phyloP scores from a whole-genome alignment of 2,888 invertebrate species.

The Athalia cordata region DNA sequence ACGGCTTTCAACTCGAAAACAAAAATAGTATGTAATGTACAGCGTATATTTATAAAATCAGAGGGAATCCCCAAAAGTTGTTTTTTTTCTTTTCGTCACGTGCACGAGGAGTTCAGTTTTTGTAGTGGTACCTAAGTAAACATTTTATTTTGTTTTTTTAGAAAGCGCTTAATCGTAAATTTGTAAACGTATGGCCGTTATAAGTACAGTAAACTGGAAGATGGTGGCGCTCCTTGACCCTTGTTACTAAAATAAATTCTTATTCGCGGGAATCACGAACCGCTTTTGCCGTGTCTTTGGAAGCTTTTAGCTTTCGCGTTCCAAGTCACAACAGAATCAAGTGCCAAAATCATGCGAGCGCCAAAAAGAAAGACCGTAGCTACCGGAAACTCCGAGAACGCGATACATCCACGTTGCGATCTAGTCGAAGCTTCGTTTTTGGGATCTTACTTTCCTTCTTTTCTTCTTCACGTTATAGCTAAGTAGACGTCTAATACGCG shows the following conservation, averaged over 20 bases:
- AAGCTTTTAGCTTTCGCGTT: neutral
- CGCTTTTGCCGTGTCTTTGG: slow-evolving; percentile 17
- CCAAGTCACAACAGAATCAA: slow-evolving; percentile 32
- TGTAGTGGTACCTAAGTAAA: neutral
- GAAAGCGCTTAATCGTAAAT: neutral
- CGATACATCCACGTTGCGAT: neutral
- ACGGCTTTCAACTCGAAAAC: no score
- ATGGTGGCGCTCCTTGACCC: slow-evolving; percentile 41
- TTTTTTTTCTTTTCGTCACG: neutral
- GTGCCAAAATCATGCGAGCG: slow-evolving; percentile 29
- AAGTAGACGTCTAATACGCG: neutral
- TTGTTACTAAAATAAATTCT: slow-evolving; percentile 33
- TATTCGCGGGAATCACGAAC: slow-evolving; percentile 18
- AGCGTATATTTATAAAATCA: slow-evolving; percentile 16
- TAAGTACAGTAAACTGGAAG: slow-evolving; percentile 2
- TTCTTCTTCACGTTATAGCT: neutral
- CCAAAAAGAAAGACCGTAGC: slow-evolving; percentile 23
- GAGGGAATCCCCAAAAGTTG: slow-evolving; percentile 30
- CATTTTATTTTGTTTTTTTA: neutral
- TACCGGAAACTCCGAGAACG: slow-evolving; percentile 26
- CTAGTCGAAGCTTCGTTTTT: neutral
- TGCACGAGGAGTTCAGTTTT: neutral
- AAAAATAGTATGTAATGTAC: neutral
- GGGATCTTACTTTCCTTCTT: neutral
- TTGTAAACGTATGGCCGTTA: neutral